A percentile compares a stretch with the other conserved stretches of the same genome.
phyloP scores from a whole-genome alignment of 2,888 invertebrate species.

The Himalopsyche anomala region DNA sequence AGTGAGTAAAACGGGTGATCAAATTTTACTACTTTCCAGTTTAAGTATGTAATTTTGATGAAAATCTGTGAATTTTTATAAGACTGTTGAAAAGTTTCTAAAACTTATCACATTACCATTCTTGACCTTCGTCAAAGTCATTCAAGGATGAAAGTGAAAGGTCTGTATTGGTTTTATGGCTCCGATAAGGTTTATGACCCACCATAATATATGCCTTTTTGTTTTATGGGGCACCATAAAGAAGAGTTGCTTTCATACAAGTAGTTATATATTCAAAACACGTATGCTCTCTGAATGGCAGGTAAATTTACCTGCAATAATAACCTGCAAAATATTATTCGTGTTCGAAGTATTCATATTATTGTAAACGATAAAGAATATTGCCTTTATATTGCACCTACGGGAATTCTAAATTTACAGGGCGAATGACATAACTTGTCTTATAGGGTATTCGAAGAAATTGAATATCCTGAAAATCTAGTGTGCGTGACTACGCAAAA shows the following conservation, averaged over 20 bases:
- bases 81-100: slow-evolving; percentile 6
- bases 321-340: slow-evolving; percentile 12
- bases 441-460: too few species aligned
- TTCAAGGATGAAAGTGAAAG: slow-evolving; percentile 21
- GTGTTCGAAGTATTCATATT: neutral
- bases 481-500: too few species aligned
- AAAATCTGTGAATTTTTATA: slow-evolving; percentile 22
- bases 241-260: slow-evolving; percentile 13
- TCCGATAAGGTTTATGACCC: slow-evolving; percentile 30
- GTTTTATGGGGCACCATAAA: slow-evolving; percentile 22
- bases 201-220: slow-evolving; percentile 21
- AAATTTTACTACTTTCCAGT: neutral
- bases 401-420: neutral
- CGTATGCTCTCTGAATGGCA: slow-evolving; percentile 26
- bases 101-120: slow-evolving; percentile 16
- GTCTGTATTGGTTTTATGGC: slow-evolving; percentile 31
- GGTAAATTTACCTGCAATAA: slow-evolving; percentile 11
- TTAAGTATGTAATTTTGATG: slow-evolving; percentile 19
- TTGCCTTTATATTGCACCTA: neutral
- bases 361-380: slow-evolving; percentile 19
- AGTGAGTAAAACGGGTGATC: neutral
- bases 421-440: too few species aligned
- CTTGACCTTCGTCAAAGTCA: slow-evolving; percentile 25
- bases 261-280: slow-evolving; percentile 15
- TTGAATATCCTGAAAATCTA: too few species aligned